A percentile compares a stretch with the other conserved stretches of the same genome.
These are phyloP conservation scores for Plotosus lineatus DNA, from an alignment of 2,113 vertebrate species.

Conservation along the genomic window DNA sequence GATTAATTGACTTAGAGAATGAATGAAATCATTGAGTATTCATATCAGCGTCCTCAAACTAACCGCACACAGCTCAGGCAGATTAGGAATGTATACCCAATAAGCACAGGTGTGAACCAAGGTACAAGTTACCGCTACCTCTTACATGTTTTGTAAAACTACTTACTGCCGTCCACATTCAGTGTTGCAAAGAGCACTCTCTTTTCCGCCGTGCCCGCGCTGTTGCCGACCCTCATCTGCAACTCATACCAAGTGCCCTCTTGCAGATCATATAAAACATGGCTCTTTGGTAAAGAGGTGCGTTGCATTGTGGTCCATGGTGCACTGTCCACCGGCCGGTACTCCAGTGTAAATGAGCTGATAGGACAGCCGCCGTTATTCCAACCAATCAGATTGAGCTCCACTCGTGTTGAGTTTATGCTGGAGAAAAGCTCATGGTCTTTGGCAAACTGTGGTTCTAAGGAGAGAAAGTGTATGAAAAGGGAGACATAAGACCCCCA, in stretches of 20 bases:
- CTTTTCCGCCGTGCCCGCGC: constrained; percentile 93
- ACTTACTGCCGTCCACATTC: constrained; percentile 94
- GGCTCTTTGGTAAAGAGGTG: constrained; percentile 91
- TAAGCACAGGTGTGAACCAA: too few species aligned
- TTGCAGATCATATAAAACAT: constrained; percentile 91
- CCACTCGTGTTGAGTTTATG: constrained; percentile 89
- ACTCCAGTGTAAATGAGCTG: constrained; percentile 94
- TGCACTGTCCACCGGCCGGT: constrained; percentile 85
- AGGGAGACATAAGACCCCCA: background rate
- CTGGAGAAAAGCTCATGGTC: constrained; percentile 97
- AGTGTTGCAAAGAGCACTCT: constrained; percentile 92
- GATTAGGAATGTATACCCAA: too few species aligned
- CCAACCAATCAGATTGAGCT: constrained; percentile 94
- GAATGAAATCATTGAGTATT: too few species aligned
- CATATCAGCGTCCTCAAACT: too few species aligned
- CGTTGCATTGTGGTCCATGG: constrained; percentile 93
- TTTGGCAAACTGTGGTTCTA: constrained; percentile 98
- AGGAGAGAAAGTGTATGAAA: background rate
- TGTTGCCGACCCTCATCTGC: constrained; percentile 97
- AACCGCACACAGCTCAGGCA: too few species aligned
- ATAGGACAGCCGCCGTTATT: constrained; percentile 98
- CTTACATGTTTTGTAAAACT: background rate
- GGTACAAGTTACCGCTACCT: background rate
- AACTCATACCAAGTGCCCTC: constrained; percentile 97
- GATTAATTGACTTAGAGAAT: too few species aligned